Percentiles rank a stretch among this genome's conserved stretches.
These are phyloP conservation scores for Phymatocera aterrima DNA, from an alignment of 2,888 invertebrate species.

Conservation along the genomic window DNA sequence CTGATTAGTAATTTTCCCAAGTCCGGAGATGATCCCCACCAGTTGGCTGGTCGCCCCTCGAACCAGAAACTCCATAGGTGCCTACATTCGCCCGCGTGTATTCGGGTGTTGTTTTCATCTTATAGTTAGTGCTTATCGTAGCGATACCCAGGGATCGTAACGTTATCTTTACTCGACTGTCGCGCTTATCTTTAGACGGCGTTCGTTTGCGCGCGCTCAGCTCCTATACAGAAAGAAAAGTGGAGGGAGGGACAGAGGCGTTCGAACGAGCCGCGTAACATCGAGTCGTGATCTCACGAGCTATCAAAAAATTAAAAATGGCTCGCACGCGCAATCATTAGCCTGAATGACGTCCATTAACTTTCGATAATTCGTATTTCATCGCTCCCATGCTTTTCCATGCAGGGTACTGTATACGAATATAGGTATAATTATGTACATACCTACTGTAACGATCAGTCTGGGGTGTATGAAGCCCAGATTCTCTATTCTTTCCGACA, in stretches of 20 bases:
- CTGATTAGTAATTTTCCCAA: no score
- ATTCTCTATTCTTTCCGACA: no score
- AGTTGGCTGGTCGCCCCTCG: not conserved
- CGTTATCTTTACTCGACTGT: constrained; percentile 27
- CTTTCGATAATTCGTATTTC: no score
- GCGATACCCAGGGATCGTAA: constrained; percentile 31
- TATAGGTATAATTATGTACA: no score
- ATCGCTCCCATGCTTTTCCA: no score
- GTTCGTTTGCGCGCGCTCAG: constrained; percentile 16
- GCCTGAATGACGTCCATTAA: no score
- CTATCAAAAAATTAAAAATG: not conserved
- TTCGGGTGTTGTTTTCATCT: constrained; percentile 17
- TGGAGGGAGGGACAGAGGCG: not conserved
- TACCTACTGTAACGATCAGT: no score
- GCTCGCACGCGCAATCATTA: no score
- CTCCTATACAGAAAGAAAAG: not conserved
- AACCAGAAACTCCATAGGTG: not conserved
- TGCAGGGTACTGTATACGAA: no score
- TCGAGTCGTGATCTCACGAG: not conserved
- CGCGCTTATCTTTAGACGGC: constrained; percentile 20
- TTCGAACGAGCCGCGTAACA: not conserved
- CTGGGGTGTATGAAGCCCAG: no score
- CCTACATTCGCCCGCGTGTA: not conserved
- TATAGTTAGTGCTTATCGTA: constrained; percentile 36
- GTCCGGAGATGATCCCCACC: no score